Evolutionary conservation across 1,140 invertebrate genomes (phyloP).

Genomic region (Periplaneta americana): DNA sequence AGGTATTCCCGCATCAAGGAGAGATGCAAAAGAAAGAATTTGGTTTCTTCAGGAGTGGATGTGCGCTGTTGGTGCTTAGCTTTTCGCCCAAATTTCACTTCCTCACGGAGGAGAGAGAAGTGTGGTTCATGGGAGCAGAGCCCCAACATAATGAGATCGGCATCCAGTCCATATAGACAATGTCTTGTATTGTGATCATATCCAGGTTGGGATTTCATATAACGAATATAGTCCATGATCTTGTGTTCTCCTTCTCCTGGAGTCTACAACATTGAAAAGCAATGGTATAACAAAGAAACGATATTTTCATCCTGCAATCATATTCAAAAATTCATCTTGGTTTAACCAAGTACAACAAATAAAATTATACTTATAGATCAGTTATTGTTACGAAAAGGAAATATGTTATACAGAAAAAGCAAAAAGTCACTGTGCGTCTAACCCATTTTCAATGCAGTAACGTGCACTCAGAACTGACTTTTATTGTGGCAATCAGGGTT

Average conservation of each 20-base stretch:
- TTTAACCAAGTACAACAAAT: too few relatives aligned
- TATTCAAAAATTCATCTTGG: too few relatives aligned
- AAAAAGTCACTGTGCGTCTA: too few relatives aligned
- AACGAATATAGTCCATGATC: conserved; percentile 96
- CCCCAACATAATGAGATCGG: conserved; percentile 93
- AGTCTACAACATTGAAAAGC: conserved; percentile 50
- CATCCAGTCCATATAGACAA: conserved; percentile 93
- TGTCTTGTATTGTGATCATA: conserved; percentile 88
- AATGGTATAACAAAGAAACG: too few relatives aligned
- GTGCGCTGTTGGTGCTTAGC: conserved; percentile 44
- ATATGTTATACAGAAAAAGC: too few relatives aligned
- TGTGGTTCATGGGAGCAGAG: conserved; percentile 92
- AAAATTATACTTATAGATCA: too few relatives aligned
- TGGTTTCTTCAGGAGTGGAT: conserved; percentile 77
- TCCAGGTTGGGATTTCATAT: conserved; percentile 70
- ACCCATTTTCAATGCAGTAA: too few relatives aligned
- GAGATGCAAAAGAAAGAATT: conserved; percentile 88
- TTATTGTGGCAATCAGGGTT: too few relatives aligned
- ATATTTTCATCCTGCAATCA: too few relatives aligned
- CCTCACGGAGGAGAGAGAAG: conserved; percentile 87
- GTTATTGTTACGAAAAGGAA: too few relatives aligned
- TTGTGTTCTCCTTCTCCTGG: conserved; percentile 98
- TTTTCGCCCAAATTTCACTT: conserved; percentile 67
- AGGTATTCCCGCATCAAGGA: conserved; percentile 90
- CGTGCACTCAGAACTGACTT: too few relatives aligned